Base-by-base conservation (phyloP, 37 sponge, comb jelly and placozoan species). In the Geodia barretti region DNA sequence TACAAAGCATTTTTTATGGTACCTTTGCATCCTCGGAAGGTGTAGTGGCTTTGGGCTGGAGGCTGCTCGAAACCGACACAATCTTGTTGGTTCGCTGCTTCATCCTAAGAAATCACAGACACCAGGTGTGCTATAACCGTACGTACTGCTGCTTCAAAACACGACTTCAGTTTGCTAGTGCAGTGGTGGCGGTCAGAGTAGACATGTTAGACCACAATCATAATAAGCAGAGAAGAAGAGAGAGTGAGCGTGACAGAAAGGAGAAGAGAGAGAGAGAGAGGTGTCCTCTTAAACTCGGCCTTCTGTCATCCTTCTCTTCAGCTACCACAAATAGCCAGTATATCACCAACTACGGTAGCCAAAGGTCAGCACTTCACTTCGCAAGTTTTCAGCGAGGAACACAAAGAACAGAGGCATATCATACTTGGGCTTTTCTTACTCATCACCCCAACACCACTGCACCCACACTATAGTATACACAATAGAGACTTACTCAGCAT, bases 281-380 rank as follows among this genome's bases (percentile, higher is more conserved):
- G 40, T 26, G 40, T 40, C 40, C 67, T 66, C 79, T 79, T 40
- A 41, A 79, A 67, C 68, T 79, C 79, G 79, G 79, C 79, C 79
- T 79, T 26, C 29, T 65, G 9, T 68, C 34, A 64, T 41, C 42
- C 39, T 28, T 8, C 47, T 68, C 68, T 47, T 28, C n/a, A n/a
- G n/a, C n/a, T n/a, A n/a, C n/a, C n/a, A n/a, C n/a, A n/a, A n/a
- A n/a, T n/a, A n/a, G n/a, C n/a, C n/a, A n/a, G n/a, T n/a, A n/a
- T n/a, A n/a, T n/a, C n/a, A 17, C 33, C 17, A 14, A 1, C 58
- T 5, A 4, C 26, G 2, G 33, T 21, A 39, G 38, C 61, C 38
- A 68, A n/a, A 35, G 30, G 68, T 79, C 79, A 79, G 62, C 35
- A 39, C 9, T 65, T 39, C 68, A 37, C 71, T 70, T 70, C 54